Base-by-base conservation (phyloP, 2,113 vertebrate species). In the Callipepla californica region DNA sequence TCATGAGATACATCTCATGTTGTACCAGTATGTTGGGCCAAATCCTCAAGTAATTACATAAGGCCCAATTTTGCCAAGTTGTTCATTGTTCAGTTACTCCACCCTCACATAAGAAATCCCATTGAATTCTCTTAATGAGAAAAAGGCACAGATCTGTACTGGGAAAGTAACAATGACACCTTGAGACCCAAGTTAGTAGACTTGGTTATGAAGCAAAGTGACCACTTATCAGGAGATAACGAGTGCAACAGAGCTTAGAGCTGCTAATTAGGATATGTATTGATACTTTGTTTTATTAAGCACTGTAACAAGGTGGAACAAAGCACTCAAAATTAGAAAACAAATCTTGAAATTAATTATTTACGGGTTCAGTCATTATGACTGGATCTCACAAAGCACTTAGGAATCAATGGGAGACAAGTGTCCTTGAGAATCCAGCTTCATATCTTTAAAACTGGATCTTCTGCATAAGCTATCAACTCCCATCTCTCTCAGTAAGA, bases 21-120 rank as follows among this genome's bases (percentile, higher is more conserved):
- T 93, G 93, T 94, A 94, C 87, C 76, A 91, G 86, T 91, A 94
- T 73, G 87, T 92, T 94, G 85, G 94, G 90, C 93, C 94, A 97
- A 95, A 95, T 94, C 95, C 94, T 96, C 93, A 92, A 93, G 91
- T 97, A 95, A 92, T 96, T 97, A 93, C 74, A 94, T 87, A 92
- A 95, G 95, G 89, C 75, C 78, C 75, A 89, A 38, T 94, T 97
- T 94, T 96, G 94, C 91, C 95, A 96, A 93, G 85, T 95, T 93
- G 89, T 84, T 95, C 91, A 86, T 83, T 90, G 89, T 80, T 89
- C 66, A 75, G 87, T 91, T 90, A 78, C 93, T 93, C 93, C 91
- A 85, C 94, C 94, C 91, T 94, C 65, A 1, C 23, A 32, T 51
- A 88, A 94, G 73, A 79, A 88, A 94, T 61, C 85, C 69, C 61